phyloP scores from a whole-genome alignment of 2,888 invertebrate species.

The Elgonia sp. region DNA sequence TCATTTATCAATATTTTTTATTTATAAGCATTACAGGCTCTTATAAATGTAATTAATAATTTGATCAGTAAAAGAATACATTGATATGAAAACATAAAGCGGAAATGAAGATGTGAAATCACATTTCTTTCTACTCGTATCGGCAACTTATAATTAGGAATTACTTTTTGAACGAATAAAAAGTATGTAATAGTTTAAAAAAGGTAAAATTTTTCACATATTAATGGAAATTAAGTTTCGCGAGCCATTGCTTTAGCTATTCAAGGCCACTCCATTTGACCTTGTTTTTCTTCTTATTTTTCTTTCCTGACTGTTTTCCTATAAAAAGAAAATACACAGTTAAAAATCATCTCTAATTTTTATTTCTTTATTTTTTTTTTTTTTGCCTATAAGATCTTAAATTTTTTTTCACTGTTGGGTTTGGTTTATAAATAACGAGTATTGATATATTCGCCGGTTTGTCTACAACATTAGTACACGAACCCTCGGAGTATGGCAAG shows the following conservation, averaged over 20 bases:
- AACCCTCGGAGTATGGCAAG: no score
- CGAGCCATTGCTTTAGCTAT: slow-evolving; percentile 20
- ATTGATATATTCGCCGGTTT: no score
- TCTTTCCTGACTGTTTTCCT: slow-evolving; percentile 50
- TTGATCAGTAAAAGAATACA: not conserved
- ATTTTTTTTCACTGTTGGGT: no score
- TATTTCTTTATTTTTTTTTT: no score
- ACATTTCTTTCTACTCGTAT: no score
- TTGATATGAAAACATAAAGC: not conserved
- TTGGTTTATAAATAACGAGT: no score
- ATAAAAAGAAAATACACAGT: not conserved
- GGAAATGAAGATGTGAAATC: not conserved
- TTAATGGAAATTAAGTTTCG: not conserved
- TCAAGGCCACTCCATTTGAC: slow-evolving; percentile 34
- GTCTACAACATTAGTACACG: no score
- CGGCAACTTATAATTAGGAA: no score
- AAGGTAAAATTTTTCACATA: not conserved
- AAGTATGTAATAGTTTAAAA: no score
- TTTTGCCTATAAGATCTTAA: no score
- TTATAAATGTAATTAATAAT: not conserved
- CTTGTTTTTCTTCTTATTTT: slow-evolving; percentile 59
- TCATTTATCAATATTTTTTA: slow-evolving; percentile 10
- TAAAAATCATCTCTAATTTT: no score
- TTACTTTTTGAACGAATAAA: no score
- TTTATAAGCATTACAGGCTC: not conserved